These are phyloP conservation scores for Turnix velox DNA, from an alignment of 2,113 vertebrate genomes.

Conservation along the genomic window DNA sequence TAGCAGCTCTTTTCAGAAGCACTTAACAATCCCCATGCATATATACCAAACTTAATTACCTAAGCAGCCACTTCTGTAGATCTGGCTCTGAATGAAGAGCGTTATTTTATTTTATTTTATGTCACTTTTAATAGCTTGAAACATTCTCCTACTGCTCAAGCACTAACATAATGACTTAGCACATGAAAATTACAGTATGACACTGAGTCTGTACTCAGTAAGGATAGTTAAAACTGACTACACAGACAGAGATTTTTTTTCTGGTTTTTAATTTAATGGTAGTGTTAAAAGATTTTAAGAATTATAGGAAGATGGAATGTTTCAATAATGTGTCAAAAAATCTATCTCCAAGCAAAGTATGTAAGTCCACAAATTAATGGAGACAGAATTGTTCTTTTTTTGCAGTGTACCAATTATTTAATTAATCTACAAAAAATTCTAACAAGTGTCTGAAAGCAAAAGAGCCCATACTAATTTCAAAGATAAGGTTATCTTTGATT, in stretches of 20 bases:
- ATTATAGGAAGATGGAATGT: background rate
- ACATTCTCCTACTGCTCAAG: background rate
- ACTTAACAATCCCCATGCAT: background rate
- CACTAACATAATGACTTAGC: background rate
- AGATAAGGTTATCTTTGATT: background rate
- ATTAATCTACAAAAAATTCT: background rate
- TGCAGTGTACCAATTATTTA: background rate
- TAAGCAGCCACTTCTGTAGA: background rate
- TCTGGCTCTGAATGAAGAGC: background rate
- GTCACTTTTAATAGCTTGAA: slow-evolving; percentile 6
- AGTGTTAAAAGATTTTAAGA: background rate
- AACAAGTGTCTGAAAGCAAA: background rate
- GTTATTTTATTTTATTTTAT: slow-evolving; percentile 24
- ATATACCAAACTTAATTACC: background rate
- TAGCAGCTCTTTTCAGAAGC: background rate
- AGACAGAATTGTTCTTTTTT: background rate
- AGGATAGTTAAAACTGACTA: background rate
- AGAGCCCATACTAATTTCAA: background rate
- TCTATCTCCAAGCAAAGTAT: background rate
- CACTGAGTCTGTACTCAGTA: background rate
- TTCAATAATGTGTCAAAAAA: background rate
- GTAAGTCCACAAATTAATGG: background rate
- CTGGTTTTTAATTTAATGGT: background rate
- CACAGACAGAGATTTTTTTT: background rate
- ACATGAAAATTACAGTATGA: background rate